These are phyloP conservation scores for Spea multiplicata DNA, from an alignment of 2,113 vertebrate genomes.

Conservation along the genomic window DNA sequence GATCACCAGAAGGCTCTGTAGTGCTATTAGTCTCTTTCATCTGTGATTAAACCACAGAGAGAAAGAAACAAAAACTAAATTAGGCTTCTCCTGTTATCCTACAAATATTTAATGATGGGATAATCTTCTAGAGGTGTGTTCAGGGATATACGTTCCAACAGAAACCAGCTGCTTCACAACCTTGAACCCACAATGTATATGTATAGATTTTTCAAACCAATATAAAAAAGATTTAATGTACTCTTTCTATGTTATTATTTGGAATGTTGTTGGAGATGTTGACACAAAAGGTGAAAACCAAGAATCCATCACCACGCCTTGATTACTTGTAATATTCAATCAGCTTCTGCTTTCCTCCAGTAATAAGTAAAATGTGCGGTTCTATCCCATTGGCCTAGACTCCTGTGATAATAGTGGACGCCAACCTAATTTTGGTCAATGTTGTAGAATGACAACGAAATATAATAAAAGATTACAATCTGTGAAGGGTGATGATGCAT, in stretches of 20 bases:
- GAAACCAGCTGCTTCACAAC: conserved; percentile 63
- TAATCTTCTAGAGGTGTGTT: conserved; percentile 76
- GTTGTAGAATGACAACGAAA: no score
- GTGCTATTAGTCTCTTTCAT: conserved; percentile 85
- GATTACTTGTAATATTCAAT: background rate
- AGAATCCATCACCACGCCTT: background rate
- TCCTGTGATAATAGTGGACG: no score
- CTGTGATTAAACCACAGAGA: conserved; percentile 80
- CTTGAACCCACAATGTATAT: conserved; percentile 62
- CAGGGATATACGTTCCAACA: conserved; percentile 61
- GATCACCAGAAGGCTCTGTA: conserved; percentile 76
- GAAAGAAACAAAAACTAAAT: conserved; percentile 86
- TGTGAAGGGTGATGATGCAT: background rate
- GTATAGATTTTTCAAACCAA: background rate
- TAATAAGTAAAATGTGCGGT: background rate
- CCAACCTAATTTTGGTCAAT: no score
- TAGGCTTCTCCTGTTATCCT: conserved; percentile 81
- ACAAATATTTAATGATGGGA: conserved; percentile 82
- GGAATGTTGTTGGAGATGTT: background rate
- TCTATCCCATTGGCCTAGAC: no score
- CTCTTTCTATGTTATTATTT: background rate
- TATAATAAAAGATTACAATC: background rate
- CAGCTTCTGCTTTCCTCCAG: background rate
- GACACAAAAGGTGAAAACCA: background rate
- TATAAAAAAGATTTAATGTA: background rate